Conservation (phyloP, 2,113 vertebrate genomes). For the Pollachius pollachius region DNA sequence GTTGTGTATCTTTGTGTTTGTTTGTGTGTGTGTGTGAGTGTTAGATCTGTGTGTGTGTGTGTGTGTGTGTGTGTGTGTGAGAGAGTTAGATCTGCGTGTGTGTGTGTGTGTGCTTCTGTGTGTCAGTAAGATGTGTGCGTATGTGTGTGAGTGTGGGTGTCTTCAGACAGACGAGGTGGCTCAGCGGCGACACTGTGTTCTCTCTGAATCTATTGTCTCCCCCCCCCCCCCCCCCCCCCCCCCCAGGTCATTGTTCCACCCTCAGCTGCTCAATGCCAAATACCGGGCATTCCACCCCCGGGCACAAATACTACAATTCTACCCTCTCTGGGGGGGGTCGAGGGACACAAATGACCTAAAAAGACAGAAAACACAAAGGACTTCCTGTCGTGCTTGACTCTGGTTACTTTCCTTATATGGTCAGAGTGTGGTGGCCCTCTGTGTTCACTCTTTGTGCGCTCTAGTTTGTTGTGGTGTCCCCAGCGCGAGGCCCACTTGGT, state of each 20-base stretch:
- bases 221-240: background rate
- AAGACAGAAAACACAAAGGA: background rate
- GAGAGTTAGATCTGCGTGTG: too few species aligned
- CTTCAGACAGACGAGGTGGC: slow-evolving; percentile 36
- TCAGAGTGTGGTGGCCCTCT: background rate
- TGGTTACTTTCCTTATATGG: slow-evolving; percentile 44
- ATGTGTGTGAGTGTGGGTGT: slow-evolving; percentile 23
- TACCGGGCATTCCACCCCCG: slow-evolving; percentile 45
- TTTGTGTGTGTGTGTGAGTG: too few species aligned
- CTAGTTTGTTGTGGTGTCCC: too few species aligned
- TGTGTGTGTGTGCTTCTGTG: slow-evolving; percentile 27
- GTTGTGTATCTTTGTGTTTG: too few species aligned
- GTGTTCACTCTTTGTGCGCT: too few species aligned
- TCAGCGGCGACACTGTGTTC: slow-evolving; percentile 50
- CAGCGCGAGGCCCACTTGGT: too few species aligned
- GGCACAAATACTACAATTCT: slow-evolving; percentile 20
- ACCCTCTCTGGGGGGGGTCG: background rate
- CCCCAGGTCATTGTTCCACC: slow-evolving; percentile 35
- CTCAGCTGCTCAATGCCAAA: slow-evolving; percentile 45
- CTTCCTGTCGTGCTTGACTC: slow-evolving; percentile 27
- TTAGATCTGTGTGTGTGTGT: background rate
- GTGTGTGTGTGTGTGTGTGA: slow-evolving; percentile 16
- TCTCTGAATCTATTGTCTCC: slow-evolving; percentile 6
- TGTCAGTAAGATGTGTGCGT: too few species aligned
- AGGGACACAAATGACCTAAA: too few species aligned